A percentile compares a stretch with the other conserved stretches of the same genome.
These are phyloP conservation scores for Tigriopus californicus DNA, from an alignment of 2,888 invertebrate genomes.

Conservation along the genomic window DNA sequence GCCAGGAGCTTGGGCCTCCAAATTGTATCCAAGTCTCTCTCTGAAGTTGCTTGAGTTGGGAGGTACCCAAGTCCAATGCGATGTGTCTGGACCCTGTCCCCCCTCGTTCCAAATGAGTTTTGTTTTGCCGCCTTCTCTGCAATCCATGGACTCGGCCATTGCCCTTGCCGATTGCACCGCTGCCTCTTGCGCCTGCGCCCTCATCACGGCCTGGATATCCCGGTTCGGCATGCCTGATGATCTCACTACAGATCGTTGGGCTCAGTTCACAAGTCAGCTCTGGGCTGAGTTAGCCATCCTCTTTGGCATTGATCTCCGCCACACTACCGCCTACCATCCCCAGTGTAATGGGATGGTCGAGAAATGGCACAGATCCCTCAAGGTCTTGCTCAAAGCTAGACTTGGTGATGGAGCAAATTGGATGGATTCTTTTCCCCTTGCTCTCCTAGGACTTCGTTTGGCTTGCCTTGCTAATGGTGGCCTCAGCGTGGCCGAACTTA, in stretches of 20 bases:
- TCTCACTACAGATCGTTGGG: constrained; percentile 1
- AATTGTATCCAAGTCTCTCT: no score
- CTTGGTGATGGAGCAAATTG: no score
- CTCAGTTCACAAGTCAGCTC: not conserved
- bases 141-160: not conserved
- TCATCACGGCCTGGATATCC: not conserved
- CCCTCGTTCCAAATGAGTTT: no score
- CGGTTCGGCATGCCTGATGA: not conserved
- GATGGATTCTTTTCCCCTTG: no score
- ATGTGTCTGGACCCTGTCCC: no score
- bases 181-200: constrained; percentile 21
- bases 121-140: not conserved
- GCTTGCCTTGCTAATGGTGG: no score
- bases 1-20: no score
- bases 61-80: no score
- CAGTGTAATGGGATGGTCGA: not conserved
- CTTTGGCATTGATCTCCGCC: not conserved
- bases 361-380: not conserved
- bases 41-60: no score
- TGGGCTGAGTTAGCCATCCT: not conserved
- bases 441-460: no score
- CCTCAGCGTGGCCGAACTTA: no score
- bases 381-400: constrained; percentile 17
- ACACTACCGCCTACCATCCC: not conserved
- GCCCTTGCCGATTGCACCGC: constrained; percentile 20